These are phyloP conservation scores for Andrena bicolor DNA, from an alignment of 2,888 invertebrate species.

Conservation along the genomic window DNA sequence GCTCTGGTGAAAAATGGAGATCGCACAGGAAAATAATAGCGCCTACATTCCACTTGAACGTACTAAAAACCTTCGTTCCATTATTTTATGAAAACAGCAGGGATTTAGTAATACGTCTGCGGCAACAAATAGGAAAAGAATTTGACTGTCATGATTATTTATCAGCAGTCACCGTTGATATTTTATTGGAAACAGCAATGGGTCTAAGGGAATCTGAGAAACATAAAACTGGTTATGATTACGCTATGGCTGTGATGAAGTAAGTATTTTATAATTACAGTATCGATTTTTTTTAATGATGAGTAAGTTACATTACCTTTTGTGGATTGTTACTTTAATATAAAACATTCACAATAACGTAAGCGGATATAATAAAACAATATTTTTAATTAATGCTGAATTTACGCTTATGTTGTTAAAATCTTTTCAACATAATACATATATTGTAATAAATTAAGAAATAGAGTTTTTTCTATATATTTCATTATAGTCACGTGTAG, in stretches of 20 bases:
- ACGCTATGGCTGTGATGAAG: conserved; percentile 87
- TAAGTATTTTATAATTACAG: conserved; percentile 75
- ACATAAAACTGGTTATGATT: conserved; percentile 86
- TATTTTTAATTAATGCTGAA: too few relatives aligned
- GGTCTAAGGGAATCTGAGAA: conserved; percentile 85
- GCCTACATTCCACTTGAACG: conserved; percentile 86
- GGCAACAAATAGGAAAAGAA: conserved; percentile 83
- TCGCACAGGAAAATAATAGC: conserved; percentile 86
- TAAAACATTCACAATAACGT: not conserved
- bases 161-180: conserved; percentile 86
- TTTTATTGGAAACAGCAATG: conserved; percentile 87
- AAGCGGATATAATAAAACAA: too few relatives aligned
- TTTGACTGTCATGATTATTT: conserved; percentile 86
- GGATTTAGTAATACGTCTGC: conserved; percentile 83
- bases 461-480: too few relatives aligned
- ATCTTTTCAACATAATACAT: too few relatives aligned
- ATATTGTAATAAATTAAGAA: too few relatives aligned
- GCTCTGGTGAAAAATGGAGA: conserved; percentile 86
- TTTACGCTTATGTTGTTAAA: too few relatives aligned
- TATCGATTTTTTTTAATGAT: not conserved
- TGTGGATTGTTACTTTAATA: not conserved
- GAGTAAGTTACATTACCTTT: too few relatives aligned
- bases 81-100: conserved; percentile 85
- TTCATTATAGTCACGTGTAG: too few relatives aligned
- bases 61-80: conserved; percentile 86